Evolutionary conservation across 2,888 invertebrate genomes (phyloP).

Genomic region (Nomada hirtipes): DNA sequence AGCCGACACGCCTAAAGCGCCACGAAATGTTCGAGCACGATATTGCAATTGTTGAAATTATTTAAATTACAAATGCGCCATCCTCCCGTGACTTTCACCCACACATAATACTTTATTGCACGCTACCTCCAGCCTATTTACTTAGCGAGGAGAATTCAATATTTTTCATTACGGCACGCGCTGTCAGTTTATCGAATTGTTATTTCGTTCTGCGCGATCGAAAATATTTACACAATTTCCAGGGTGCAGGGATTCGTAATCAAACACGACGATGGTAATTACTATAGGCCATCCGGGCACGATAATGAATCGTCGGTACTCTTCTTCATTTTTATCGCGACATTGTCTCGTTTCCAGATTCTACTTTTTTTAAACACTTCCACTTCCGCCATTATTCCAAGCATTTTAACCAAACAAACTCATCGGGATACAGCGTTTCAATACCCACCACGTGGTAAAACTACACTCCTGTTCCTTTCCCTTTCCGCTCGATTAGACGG

Average conservation of each 20-base stretch:
- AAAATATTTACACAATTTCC: conserved; percentile 49
- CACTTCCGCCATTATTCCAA: background rate
- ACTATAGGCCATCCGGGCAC: background rate
- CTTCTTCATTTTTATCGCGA: background rate
- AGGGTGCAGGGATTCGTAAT: conserved; percentile 23
- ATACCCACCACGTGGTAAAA: background rate
- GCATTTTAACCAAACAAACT: background rate
- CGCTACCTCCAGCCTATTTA: conserved; percentile 22
- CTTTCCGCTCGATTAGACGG: background rate
- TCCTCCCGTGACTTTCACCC: conserved; percentile 34
- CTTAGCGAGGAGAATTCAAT: conserved; percentile 25
- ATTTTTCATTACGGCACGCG: conserved; percentile 36
- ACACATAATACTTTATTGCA: conserved; percentile 34
- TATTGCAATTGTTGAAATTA: conserved; percentile 49
- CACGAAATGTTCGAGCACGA: conserved; percentile 13
- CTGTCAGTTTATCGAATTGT: conserved; percentile 47
- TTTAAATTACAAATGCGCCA: conserved; percentile 49
- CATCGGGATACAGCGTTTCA: background rate
- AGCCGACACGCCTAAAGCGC: background rate
- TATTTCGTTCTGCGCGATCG: conserved; percentile 39
- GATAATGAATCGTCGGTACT: conserved; percentile 17
- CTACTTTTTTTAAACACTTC: no score
- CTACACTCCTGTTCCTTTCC: background rate
- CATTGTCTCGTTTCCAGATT: background rate
- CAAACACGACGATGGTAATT: conserved; percentile 41